Evolutionary conservation across 2,888 invertebrate genomes (phyloP).

Genomic region (Agriopis marginaria): DNA sequence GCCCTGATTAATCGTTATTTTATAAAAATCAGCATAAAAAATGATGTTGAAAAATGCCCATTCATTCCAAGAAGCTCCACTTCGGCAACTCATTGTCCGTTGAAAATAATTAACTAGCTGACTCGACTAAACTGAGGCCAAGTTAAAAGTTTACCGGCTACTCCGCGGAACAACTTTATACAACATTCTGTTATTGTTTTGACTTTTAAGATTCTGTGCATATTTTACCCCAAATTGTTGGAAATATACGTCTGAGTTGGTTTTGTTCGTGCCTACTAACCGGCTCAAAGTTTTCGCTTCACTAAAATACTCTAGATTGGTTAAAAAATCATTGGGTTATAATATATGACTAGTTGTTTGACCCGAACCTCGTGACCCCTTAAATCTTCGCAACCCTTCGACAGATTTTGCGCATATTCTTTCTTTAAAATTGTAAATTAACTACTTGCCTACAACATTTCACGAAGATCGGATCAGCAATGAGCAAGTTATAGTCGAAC

Average conservation of each 20-base stretch:
- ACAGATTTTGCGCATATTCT: too few relatives aligned
- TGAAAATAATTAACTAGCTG: constrained; percentile 81
- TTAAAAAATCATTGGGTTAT: background rate
- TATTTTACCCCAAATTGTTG: constrained; percentile 44
- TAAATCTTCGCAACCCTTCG: too few relatives aligned
- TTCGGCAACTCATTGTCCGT: constrained; percentile 77
- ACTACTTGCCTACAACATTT: too few relatives aligned
- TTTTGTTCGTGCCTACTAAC: constrained; percentile 10
- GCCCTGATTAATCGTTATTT: constrained; percentile 37
- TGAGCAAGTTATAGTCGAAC: too few relatives aligned
- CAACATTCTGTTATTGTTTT: constrained; percentile 51
- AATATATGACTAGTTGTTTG: background rate
- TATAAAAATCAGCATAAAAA: constrained; percentile 51
- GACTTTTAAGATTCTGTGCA: constrained; percentile 41
- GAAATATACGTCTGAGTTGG: constrained; percentile 24
- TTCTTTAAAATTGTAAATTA: too few relatives aligned
- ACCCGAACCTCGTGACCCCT: too few relatives aligned
- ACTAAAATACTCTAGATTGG: background rate
- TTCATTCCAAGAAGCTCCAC: constrained; percentile 67
- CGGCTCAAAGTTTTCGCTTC: constrained; percentile 1
- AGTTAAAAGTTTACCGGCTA: constrained; percentile 60
- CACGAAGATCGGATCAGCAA: too few relatives aligned
- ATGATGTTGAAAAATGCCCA: constrained; percentile 59
- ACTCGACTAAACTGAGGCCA: constrained; percentile 71
- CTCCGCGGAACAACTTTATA: constrained; percentile 50